phyloP scores from a whole-genome alignment of 2,113 vertebrate species.

The Muntiacus muntjak region DNA sequence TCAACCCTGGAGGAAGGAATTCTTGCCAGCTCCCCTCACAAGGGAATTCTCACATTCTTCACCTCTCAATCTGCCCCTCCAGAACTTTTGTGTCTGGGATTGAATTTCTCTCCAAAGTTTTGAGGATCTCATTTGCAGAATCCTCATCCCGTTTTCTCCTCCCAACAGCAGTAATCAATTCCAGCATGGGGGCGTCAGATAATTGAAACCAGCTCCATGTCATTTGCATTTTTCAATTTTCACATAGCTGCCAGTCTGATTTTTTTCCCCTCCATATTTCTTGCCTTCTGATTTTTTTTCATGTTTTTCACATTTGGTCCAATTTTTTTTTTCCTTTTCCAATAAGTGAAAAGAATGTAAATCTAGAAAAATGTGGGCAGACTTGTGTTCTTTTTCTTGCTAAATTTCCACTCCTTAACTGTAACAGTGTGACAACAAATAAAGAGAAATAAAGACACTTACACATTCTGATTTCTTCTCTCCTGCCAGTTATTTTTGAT shows the following conservation, averaged over 20 bases:
- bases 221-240: neutral
- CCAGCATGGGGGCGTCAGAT: neutral
- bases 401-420: neutral
- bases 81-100: neutral
- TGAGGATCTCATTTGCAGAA: too few species aligned
- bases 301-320: neutral
- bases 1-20: rapidly evolving
- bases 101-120: neutral
- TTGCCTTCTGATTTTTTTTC: neutral
- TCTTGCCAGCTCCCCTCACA: rapidly evolving
- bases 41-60: neutral
- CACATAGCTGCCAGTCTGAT: neutral
- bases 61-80: neutral
- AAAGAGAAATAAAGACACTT: neutral
- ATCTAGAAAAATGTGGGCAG: neutral
- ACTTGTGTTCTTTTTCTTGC: neutral
- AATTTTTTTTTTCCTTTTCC: neutral
- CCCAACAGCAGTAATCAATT: neutral
- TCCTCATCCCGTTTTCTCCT: neutral
- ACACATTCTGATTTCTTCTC: neutral
- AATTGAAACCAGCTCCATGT: neutral
- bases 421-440: neutral
- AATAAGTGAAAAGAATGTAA: conserved; percentile 17
- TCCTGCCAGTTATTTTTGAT: neutral
- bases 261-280: neutral